Conservation (phyloP, 2,888 invertebrate species). For the Aphodius sticticus region DNA sequence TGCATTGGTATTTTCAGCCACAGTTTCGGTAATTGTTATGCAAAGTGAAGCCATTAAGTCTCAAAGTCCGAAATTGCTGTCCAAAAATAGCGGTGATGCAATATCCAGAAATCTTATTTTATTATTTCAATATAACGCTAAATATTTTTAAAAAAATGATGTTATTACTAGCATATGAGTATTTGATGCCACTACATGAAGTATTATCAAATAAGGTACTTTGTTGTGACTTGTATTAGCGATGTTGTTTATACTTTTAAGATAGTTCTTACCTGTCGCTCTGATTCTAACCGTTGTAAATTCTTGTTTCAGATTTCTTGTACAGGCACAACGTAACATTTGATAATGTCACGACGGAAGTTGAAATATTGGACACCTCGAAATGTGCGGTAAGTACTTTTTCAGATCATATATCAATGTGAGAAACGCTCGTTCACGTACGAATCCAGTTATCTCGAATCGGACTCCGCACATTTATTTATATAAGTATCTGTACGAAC, state of each 20-base stretch:
- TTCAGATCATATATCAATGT: slow-evolving; percentile 36
- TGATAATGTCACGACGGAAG: slow-evolving; percentile 79
- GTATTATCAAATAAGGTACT: slow-evolving; percentile 11
- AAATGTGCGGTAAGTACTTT: slow-evolving; percentile 77
- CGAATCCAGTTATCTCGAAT: slow-evolving; percentile 34
- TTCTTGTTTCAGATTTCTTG: slow-evolving; percentile 76
- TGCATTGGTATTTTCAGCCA: not conserved
- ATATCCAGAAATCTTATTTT: no score
- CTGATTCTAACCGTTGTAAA: slow-evolving; percentile 24
- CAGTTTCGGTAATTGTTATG: not conserved
- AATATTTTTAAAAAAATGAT: no score
- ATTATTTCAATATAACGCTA: no score
- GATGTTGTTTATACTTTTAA: slow-evolving; percentile 24
- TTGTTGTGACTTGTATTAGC: not conserved
- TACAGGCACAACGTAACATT: slow-evolving; percentile 81
- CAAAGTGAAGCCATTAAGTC: not conserved
- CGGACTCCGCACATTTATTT: slow-evolving; percentile 29
- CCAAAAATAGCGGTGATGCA: not conserved
- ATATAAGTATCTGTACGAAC: slow-evolving; percentile 17
- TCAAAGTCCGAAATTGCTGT: not conserved
- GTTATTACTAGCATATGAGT: no score
- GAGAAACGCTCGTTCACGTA: slow-evolving; percentile 32
- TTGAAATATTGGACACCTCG: slow-evolving; percentile 82
- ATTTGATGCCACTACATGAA: not conserved
- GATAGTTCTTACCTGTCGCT: slow-evolving; percentile 25